Conservation (phyloP, 2,113 vertebrate species). For the Notarius lentiginosus region DNA sequence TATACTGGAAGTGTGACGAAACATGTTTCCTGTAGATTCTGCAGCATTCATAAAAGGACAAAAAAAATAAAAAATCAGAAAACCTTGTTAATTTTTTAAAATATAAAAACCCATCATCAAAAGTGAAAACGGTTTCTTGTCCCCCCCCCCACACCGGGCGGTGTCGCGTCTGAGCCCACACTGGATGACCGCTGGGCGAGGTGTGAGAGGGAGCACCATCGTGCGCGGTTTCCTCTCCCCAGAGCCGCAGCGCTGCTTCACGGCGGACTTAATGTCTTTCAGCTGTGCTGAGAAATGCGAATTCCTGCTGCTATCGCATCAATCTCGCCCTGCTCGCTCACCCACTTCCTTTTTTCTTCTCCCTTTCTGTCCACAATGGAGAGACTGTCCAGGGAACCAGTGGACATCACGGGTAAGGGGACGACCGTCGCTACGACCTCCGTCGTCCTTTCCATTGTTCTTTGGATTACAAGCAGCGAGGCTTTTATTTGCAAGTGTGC, state of each 20-base stretch:
- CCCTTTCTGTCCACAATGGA: constrained; percentile 2
- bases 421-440: not conserved
- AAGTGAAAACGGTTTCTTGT: not conserved
- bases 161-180: constrained; percentile 27
- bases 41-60: not conserved
- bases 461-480: not conserved
- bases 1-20: not conserved
- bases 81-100: too few relatives aligned
- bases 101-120: not conserved
- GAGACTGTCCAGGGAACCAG: constrained; percentile 1
- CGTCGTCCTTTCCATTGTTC: not conserved
- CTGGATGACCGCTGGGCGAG: constrained; percentile 40
- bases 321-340: constrained; percentile 40
- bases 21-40: not conserved
- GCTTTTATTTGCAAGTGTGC: constrained; percentile 26
- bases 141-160: not conserved
- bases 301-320: constrained; percentile 52
- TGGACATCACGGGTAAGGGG: not conserved
- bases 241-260: constrained; percentile 46
- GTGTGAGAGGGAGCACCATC: constrained; percentile 4
- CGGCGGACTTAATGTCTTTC: constrained; percentile 55
- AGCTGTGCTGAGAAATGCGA: constrained; percentile 54
- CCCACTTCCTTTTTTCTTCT: constrained; percentile 10
- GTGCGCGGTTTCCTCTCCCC: constrained; percentile 43
- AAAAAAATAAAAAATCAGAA: not conserved